Base-by-base conservation (phyloP, 2,113 vertebrate genomes). In the Corvus cornix region DNA sequence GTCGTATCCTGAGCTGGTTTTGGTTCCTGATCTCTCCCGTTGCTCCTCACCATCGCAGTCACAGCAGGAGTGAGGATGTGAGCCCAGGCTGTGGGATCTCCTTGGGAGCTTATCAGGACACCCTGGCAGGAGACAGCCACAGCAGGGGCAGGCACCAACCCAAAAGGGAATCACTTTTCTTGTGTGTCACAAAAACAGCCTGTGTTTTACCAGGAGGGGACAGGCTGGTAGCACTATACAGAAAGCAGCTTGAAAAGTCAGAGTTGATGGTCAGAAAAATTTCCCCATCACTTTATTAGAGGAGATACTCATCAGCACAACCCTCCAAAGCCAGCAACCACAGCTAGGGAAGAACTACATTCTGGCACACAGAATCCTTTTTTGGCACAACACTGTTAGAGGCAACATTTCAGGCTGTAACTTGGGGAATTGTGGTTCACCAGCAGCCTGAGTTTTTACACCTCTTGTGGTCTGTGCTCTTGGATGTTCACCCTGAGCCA, bases 1-100 rank as follows among this genome's bases (percentile, higher is more conserved):
- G 60, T n/a, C 0, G 0, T 44, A 41, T 46, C 33, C 43, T 1
- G 1, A 62, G 28, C 3, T 33, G n/a, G 22, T 49, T 94, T 76
- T n/a, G 46, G 26, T 33, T 87, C 35, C 70, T 4, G 16, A 27
- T 52, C 74, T 13, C 2, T 91, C 41, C 49, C 0, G 0, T 30
- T 44, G 66, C 35, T 76, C 49, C 44, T 85, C 86, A 9, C 13
- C 8, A 0, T 7, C 23, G 17, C 17, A 51, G 75, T 43, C 70
- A 39, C 41, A 6, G 44, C 2, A 6, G n/a, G 53, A 46, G 21
- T 24, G 58, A 74, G 73, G 63, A 28, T 16, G 22, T 63, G 43
- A 74, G 62, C 24, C 44, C 60, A 37, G 18, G 12, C 37, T 37
- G 14, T 33, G 78, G 14, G 62, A 76, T 68, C 51, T 89, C 67